These are phyloP conservation scores for Thera obeliscata DNA, from an alignment of 2,888 invertebrate species.

Conservation along the genomic window DNA sequence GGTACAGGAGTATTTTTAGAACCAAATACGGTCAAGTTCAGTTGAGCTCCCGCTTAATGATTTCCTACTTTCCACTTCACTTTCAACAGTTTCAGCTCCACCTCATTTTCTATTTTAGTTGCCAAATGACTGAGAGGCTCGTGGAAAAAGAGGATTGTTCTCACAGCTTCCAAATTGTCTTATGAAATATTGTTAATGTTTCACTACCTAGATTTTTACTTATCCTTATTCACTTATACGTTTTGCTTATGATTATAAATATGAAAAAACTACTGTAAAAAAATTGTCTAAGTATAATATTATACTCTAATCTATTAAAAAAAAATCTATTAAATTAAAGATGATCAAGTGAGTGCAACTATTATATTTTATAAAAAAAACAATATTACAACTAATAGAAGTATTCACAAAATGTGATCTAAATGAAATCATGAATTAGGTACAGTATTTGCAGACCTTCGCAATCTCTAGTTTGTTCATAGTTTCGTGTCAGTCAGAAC, in stretches of 20 bases:
- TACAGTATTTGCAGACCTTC: no score
- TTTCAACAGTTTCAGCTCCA: slow-evolving; percentile 36
- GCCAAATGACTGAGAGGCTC: slow-evolving; percentile 36
- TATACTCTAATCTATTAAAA: no score
- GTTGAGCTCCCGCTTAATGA: slow-evolving; percentile 41
- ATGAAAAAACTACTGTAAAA: no score
- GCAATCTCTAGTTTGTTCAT: background rate
- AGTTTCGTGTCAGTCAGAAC: slow-evolving; percentile 30
- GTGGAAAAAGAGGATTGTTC: slow-evolving; percentile 19
- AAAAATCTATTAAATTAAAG: no score
- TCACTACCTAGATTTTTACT: no score
- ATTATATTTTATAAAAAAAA: no score
- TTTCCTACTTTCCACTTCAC: slow-evolving; percentile 45
- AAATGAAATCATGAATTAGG: background rate
- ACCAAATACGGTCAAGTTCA: slow-evolving; percentile 41
- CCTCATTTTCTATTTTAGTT: slow-evolving; percentile 41
- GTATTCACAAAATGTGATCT: no score
- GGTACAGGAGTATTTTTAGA: slow-evolving; percentile 26
- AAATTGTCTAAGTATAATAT: no score
- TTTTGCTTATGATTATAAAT: no score
- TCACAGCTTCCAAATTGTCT: slow-evolving; percentile 10
- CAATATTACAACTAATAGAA: no score
- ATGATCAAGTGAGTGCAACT: no score
- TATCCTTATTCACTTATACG: no score
- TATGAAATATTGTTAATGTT: background rate